Evolutionary conservation across 2,113 vertebrate genomes (phyloP).

Genomic region (Leucopsar rothschildi): DNA sequence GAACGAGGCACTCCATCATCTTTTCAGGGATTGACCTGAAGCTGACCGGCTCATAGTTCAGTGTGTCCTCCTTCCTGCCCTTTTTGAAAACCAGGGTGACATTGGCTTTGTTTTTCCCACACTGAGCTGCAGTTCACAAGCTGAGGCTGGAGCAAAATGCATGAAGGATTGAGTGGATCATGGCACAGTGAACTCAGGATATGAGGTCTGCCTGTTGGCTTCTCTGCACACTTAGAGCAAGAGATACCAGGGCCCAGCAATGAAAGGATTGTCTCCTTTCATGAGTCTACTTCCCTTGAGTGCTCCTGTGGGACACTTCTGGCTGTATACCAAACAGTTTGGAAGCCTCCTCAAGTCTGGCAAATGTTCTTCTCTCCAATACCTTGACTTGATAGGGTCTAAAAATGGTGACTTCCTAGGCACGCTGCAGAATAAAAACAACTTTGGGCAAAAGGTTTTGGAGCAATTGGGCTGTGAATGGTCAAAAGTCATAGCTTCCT

Average conservation of each 20-base stretch:
- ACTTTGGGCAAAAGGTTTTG: background rate
- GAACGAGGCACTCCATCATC: fast-evolving
- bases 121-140: background rate
- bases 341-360: background rate
- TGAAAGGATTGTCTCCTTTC: background rate
- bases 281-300: background rate
- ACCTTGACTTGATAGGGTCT: background rate
- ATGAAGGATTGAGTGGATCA: background rate
- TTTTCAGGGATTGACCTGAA: background rate
- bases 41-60: background rate
- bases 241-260: background rate
- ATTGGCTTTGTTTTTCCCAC: background rate
- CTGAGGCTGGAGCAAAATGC: background rate
- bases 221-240: background rate
- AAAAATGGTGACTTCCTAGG: background rate
- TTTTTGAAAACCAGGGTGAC: background rate
- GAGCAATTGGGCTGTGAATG: background rate
- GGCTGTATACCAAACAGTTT: background rate
- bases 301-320: background rate
- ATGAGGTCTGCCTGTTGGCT: background rate
- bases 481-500: background rate
- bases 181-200: background rate
- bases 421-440: background rate
- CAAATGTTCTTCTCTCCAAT: background rate
- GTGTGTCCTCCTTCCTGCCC: background rate